Percentiles rank a stretch among this genome's conserved stretches.
Evolutionary conservation across 2,797 vertebrate genomes (phyloP).

Genomic region (Labeo calbasu): DNA sequence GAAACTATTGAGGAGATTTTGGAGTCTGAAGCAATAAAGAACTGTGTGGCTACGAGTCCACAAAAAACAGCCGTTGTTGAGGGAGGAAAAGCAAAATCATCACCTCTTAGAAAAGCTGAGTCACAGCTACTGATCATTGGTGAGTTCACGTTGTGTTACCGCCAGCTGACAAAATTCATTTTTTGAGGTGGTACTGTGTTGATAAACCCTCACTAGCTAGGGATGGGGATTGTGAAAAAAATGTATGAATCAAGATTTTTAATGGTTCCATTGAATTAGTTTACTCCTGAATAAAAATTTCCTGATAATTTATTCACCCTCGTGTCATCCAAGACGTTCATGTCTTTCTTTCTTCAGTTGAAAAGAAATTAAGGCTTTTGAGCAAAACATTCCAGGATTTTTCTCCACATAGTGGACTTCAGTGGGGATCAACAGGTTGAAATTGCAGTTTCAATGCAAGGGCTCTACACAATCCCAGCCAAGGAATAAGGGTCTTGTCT

Average conservation of each 20-base stretch:
- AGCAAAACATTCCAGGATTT: no score
- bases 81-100: neutral
- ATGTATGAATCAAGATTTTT: neutral
- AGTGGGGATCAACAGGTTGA: no score
- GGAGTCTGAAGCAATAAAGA: conserved; percentile 15
- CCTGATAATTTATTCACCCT: no score
- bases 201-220: neutral
- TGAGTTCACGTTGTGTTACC: conserved; percentile 36
- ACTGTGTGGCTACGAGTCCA: conserved; percentile 1
- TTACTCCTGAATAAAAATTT: no score
- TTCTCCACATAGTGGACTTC: no score
- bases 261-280: neutral
- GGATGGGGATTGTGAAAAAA: neutral
- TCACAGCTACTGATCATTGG: conserved; percentile 60
- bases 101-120: conserved; percentile 36
- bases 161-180: neutral
- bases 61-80: neutral
- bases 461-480: no score
- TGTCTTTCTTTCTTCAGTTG: no score
- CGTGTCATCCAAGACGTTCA: no score
- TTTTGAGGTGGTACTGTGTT: neutral
- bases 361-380: no score
- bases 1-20: conserved; percentile 9
- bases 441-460: no score
- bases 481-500: no score